Percentiles rank a stretch among this genome's conserved stretches.
Evolutionary conservation across 2,797 vertebrate genomes (phyloP).

Genomic region (Scyliorhinus canicula): DNA sequence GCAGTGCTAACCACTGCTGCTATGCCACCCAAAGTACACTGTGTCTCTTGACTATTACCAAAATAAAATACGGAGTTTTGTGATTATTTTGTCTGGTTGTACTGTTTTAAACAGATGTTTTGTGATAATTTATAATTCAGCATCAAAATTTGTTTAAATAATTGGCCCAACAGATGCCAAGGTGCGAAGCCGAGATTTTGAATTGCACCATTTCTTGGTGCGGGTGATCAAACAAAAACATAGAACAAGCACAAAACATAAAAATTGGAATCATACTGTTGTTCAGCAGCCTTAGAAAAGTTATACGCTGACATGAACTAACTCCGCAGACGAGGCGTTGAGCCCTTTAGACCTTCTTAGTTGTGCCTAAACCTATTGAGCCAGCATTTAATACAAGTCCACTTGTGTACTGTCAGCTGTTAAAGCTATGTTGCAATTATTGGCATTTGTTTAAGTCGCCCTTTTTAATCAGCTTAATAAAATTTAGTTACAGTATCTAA

Average conservation of each 20-base stretch:
- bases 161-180: not conserved
- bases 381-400: not conserved
- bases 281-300: not conserved
- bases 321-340: not conserved
- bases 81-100: not conserved
- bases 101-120: not conserved
- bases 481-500: not conserved
- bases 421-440: not conserved
- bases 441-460: not conserved
- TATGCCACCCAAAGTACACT: too few species aligned
- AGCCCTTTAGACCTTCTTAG: not conserved
- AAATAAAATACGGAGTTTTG: not conserved
- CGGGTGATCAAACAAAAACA: not conserved
- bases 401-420: not conserved
- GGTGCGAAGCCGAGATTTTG: not conserved
- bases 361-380: not conserved
- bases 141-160: not conserved
- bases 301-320: not conserved
- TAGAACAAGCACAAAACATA: not conserved
- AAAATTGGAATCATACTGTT: not conserved
- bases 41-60: not conserved
- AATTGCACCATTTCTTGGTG: not conserved
- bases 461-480: not conserved
- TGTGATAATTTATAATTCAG: not conserved
- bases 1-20: too few species aligned